Conservation (phyloP, 2,888 invertebrate genomes). For the Diaphora mendica region DNA sequence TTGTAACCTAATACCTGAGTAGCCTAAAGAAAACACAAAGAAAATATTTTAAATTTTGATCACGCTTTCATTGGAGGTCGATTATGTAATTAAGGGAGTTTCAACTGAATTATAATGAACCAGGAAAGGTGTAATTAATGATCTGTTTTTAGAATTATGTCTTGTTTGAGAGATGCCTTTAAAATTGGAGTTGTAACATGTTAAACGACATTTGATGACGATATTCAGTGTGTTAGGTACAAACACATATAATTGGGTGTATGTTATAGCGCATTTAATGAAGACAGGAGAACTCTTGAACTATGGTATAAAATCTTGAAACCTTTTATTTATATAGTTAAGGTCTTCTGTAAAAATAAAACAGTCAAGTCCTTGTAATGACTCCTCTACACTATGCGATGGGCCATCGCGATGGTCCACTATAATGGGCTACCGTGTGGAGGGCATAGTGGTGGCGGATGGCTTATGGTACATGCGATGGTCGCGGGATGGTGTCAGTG, state of each 20-base stretch:
- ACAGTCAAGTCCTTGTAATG: too few relatives aligned
- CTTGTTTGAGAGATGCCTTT: not conserved
- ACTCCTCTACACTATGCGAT: too few relatives aligned
- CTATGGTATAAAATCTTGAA: not conserved
- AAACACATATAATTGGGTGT: not conserved
- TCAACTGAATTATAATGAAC: conserved; percentile 11
- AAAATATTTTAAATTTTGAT: not conserved
- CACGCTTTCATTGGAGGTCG: conserved; percentile 1
- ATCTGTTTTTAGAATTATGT: not conserved
- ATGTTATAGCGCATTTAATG: not conserved
- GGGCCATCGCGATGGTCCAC: too few relatives aligned
- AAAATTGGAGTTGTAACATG: not conserved
- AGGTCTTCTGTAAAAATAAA: not conserved
- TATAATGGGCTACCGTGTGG: too few relatives aligned
- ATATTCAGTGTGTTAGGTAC: not conserved
- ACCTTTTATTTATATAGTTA: not conserved
- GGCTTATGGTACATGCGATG: too few relatives aligned
- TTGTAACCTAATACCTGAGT: not conserved
- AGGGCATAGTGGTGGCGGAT: too few relatives aligned
- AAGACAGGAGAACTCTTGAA: not conserved
- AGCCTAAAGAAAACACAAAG: not conserved
- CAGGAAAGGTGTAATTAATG: not conserved
- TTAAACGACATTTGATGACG: not conserved
- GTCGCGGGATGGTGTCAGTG: too few relatives aligned
- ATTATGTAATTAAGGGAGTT: conserved; percentile 13